Evolutionary conservation across 2,113 vertebrate genomes (phyloP), one percentile per base, ranked within the genome.

Genomic region (Rhadina sibilatrix): DNA sequence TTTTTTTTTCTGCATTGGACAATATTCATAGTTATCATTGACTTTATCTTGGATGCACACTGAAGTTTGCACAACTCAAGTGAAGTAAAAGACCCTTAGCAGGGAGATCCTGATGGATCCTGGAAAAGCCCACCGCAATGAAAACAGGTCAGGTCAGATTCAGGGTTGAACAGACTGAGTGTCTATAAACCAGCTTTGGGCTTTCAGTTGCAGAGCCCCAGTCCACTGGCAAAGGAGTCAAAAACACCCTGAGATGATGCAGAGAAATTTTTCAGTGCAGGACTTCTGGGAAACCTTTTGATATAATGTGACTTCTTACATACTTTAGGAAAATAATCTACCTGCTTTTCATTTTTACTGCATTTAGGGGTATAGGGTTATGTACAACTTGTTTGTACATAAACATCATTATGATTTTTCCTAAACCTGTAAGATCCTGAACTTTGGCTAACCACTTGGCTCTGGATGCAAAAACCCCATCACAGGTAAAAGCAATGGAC

Each of bases 341-440:
- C 28, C 12, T 63, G 30, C 24, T 86, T 91, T 90, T 72, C 4
- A 50, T 89, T 95, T 84, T 82, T 42, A 54, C 3, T 38, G 5
- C 70, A 21, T 72, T 89, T 83, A 85, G 70, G 50, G 33, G 60
- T 86, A 63, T 18, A 71, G 6, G 27, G 4, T 77, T 70, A 38
- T 61, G 30, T 47, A 33, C 59, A 66, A 79, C 5, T 86, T 90
- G 76, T 92, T 95, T 92, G 50, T 71, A 44, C 30, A 56, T 89
- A 90, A 88, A 89, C 24, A 81, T 50, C 1, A 74, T 61, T 61
- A 90, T 70, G 38, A 52, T 35, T 96, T 77, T 89, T 92, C 76
- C 68, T 83, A 63, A 94, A 76, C 89, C n/a, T 96, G 94, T 85
- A 83, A 87, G 87, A 87, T 93, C 87, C 78, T 96, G 93, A 88